These are phyloP conservation scores for Lasiurus borealis DNA, from an alignment of 2,113 vertebrate species.

Conservation along the genomic window DNA sequence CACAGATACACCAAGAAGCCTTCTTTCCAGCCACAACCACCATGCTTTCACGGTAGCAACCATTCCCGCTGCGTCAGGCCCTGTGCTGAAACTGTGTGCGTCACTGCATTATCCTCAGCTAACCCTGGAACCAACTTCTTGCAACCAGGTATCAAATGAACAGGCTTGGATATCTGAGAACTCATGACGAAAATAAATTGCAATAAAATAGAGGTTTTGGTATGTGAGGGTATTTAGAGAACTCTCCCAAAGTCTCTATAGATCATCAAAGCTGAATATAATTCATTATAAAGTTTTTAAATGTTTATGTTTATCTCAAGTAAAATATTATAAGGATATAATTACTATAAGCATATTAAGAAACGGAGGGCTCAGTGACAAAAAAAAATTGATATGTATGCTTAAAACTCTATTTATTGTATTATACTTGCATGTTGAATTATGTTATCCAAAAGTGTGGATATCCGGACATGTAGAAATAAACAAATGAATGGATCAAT, in stretches of 20 bases:
- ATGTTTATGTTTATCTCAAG: neutral
- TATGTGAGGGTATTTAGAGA: neutral
- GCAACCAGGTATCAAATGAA: neutral
- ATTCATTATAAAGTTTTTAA: neutral
- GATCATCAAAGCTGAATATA: neutral
- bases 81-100: rapidly evolving
- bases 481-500: neutral
- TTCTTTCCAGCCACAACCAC: neutral
- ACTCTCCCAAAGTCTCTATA: neutral
- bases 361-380: neutral
- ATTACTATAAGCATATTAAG: neutral
- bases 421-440: neutral
- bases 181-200: neutral
- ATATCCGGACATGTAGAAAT: neutral
- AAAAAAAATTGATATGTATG: neutral
- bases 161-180: neutral
- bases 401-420: neutral
- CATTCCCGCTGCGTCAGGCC: no score
- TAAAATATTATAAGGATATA: neutral
- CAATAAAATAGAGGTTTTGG: neutral
- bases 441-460: neutral
- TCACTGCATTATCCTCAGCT: no score
- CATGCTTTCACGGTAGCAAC: rapidly evolving
- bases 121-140: neutral
- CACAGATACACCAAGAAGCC: no score